These are phyloP conservation scores for Hydropsyche tenuis DNA, from an alignment of 1,140 invertebrate genomes.

Conservation along the genomic window DNA sequence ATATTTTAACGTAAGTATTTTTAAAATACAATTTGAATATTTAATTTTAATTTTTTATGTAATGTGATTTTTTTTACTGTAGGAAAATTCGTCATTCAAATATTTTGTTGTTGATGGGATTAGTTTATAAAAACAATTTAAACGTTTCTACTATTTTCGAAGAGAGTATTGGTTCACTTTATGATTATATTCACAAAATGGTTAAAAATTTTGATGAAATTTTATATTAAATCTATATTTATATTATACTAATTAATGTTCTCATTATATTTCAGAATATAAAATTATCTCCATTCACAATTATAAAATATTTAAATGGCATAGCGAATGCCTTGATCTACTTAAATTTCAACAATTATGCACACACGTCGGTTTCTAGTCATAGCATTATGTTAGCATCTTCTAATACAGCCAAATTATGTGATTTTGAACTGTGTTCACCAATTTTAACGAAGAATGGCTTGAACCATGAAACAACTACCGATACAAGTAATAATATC, in stretches of 20 bases:
- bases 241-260: constrained; percentile 9
- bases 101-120: constrained; percentile 60
- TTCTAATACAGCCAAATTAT: constrained; percentile 57
- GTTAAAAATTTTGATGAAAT: constrained; percentile 48
- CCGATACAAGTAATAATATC: background rate
- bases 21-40: background rate
- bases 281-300: constrained; percentile 55
- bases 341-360: constrained; percentile 57
- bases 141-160: constrained; percentile 59
- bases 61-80: constrained; percentile 42
- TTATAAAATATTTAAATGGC: constrained; percentile 56
- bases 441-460: constrained; percentile 40
- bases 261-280: constrained; percentile 53
- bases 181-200: constrained; percentile 56
- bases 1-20: constrained; percentile 34
- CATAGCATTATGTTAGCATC: constrained; percentile 54
- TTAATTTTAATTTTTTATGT: constrained; percentile 6
- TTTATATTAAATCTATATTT: constrained; percentile 10
- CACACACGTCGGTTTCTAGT: constrained; percentile 58
- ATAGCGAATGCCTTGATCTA: constrained; percentile 57
- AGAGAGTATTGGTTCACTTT: constrained; percentile 55
- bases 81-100: constrained; percentile 62
- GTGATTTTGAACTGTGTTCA: constrained; percentile 55
- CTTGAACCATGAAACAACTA: too few relatives aligned
- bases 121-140: constrained; percentile 56